These are phyloP conservation scores for Setipinna tenuifilis DNA, from an alignment of 2,797 vertebrate species.

Conservation along the genomic window DNA sequence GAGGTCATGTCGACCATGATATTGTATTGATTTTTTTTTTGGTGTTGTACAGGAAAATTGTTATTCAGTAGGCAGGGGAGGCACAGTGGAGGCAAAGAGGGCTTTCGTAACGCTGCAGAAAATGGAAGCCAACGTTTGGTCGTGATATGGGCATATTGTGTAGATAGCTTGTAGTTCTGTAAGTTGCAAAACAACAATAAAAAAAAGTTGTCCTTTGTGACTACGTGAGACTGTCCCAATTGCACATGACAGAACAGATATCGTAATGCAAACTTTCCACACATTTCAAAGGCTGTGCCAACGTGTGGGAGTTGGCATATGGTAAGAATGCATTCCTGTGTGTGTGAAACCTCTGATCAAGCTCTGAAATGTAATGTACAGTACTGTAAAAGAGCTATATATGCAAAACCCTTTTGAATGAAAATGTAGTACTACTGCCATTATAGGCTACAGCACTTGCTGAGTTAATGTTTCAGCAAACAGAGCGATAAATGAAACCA, in stretches of 20 bases:
- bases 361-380: conserved; percentile 4
- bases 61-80: conserved; percentile 26
- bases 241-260: background rate
- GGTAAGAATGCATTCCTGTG: background rate
- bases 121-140: background rate
- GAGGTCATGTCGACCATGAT: conserved; percentile 39
- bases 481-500: background rate
- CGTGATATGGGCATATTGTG: background rate
- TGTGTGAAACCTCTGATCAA: conserved; percentile 12
- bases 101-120: background rate
- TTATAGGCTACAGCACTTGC: background rate
- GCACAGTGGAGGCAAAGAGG: background rate
- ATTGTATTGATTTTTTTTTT: conserved; percentile 51
- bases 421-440: background rate
- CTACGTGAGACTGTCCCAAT: background rate
- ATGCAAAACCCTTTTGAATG: background rate
- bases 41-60: conserved; percentile 26
- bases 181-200: background rate
- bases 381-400: background rate
- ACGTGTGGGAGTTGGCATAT: background rate
- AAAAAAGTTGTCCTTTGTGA: background rate
- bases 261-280: background rate
- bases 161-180: background rate
- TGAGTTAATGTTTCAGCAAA: background rate
- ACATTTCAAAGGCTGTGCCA: background rate